A percentile compares a stretch with the other conserved stretches of the same genome.
These are phyloP conservation scores for Drosophila willistoni DNA, from an alignment of 1,140 invertebrate genomes.

Conservation along the genomic window DNA sequence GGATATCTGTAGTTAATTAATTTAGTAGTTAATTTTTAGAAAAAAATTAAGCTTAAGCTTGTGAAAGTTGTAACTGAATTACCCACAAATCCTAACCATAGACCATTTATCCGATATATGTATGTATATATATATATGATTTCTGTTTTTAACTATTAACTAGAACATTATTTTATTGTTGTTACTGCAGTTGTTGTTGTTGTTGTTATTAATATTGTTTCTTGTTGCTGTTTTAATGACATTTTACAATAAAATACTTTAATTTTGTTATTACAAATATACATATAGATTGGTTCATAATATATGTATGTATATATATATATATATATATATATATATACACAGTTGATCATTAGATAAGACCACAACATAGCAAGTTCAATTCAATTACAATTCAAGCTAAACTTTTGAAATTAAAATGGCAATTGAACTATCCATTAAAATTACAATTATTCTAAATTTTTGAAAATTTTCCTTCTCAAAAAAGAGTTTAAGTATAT, in stretches of 20 bases:
- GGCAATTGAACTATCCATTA: no score
- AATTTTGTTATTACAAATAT: conserved; percentile 1
- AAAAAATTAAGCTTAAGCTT: no score
- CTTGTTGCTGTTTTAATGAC: background rate
- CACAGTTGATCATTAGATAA: no score
- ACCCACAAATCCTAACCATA: background rate
- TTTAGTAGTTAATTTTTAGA: no score
- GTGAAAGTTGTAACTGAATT: background rate
- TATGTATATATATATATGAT: background rate
- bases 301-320: background rate
- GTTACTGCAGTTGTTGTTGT: background rate
- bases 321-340: background rate
- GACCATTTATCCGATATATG: no score
- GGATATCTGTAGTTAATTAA: no score
- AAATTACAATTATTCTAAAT: no score
- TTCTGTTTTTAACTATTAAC: background rate
- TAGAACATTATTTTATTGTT: conserved; percentile 4
- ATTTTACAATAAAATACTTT: conserved; percentile 9
- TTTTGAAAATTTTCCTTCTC: no score
- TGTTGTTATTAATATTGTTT: background rate
- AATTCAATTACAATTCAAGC: no score
- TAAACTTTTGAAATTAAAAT: no score
- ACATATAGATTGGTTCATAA: conserved; percentile 3
- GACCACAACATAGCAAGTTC: no score
- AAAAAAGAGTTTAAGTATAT: no score